A percentile compares a stretch with the other conserved stretches of the same genome.
phyloP scores from a whole-genome alignment of 2,113 vertebrate genomes.

The Glareola pratincola region DNA sequence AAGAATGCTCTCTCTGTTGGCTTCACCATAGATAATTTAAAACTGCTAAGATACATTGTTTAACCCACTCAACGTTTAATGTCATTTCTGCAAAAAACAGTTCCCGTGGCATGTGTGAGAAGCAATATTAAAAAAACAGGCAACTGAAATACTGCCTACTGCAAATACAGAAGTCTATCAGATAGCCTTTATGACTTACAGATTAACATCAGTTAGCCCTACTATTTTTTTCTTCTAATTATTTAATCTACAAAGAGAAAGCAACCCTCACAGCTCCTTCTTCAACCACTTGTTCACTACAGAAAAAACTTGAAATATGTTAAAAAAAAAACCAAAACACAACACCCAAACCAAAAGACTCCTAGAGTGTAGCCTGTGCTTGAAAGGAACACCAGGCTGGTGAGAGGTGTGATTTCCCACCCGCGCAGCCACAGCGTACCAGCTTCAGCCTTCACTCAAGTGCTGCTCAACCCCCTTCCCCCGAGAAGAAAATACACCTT shows the following conservation, averaged over 20 bases:
- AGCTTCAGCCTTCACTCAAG: not conserved
- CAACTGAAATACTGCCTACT: not conserved
- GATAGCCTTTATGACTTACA: not conserved
- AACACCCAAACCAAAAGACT: not conserved
- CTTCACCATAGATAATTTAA: not conserved
- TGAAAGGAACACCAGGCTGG: not conserved
- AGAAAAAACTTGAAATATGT: not conserved
- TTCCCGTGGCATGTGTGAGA: not conserved
- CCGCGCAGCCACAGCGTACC: not conserved
- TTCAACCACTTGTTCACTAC: not conserved
- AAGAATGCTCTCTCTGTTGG: conserved; percentile 18
- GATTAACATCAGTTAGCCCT: not conserved
- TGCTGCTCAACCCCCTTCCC: not conserved
- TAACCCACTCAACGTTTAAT: not conserved
- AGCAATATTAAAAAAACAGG: not conserved
- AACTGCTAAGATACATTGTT: not conserved
- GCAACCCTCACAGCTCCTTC: not conserved
- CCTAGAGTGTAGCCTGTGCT: not conserved
- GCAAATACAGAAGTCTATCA: not conserved
- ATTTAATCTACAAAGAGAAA: not conserved
- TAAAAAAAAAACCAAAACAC: not conserved
- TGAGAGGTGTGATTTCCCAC: not conserved
- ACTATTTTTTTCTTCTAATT: not conserved
- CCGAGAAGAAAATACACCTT: not conserved
- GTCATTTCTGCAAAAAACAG: not conserved